Percentiles rank a stretch among this genome's conserved stretches.
phyloP scores from a whole-genome alignment of 2,888 invertebrate species.

The Philonicus albiceps region DNA sequence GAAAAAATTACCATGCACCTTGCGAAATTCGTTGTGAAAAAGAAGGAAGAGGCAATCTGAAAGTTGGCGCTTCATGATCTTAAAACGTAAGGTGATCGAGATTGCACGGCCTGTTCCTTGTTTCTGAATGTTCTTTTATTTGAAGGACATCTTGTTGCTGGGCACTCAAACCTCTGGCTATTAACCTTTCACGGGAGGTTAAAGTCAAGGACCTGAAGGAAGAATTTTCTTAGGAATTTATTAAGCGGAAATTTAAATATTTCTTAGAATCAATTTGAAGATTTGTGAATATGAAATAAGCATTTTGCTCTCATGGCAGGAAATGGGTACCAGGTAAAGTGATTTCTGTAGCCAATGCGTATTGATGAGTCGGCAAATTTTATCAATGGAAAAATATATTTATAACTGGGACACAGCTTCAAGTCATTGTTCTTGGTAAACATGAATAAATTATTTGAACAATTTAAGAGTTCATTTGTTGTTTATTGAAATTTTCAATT shows the following conservation, averaged over 20 bases:
- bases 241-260: background rate
- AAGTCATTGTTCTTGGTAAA: background rate
- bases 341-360: background rate
- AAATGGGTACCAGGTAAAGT: background rate
- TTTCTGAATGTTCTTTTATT: background rate
- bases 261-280: background rate
- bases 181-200: background rate
- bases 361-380: background rate
- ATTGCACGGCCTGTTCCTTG: background rate
- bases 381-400: background rate
- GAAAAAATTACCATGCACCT: background rate
- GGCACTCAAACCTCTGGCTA: background rate
- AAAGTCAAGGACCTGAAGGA: background rate
- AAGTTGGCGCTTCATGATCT: background rate
- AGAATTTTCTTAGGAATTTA: background rate
- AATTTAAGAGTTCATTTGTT: background rate
- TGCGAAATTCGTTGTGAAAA: background rate
- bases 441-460: background rate
- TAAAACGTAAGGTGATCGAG: background rate
- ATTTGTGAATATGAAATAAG: background rate
- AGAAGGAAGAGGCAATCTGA: background rate
- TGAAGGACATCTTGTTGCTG: slow-evolving; percentile 12
- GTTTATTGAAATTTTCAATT: background rate
- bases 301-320: background rate
- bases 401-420: background rate